A percentile compares a stretch with the other conserved stretches of the same genome.
phyloP scores from a whole-genome alignment of 1,140 invertebrate species.

The Hermetia illucens region DNA sequence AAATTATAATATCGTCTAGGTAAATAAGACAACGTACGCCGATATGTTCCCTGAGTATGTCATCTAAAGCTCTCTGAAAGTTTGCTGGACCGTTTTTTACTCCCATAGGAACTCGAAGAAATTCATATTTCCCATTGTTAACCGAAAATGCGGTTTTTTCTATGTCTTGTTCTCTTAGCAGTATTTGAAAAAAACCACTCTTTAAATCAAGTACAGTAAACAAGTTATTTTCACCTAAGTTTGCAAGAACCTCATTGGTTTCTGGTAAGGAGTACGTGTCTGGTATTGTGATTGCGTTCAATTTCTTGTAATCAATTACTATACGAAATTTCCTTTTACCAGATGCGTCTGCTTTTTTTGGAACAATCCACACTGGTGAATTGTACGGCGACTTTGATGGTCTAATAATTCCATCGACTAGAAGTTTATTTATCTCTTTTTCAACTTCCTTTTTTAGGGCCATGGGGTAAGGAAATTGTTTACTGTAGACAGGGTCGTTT shows the following conservation, averaged over 20 bases:
- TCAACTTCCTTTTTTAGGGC: constrained; percentile 10
- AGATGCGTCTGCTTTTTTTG: constrained; percentile 3
- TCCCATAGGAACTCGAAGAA: constrained; percentile 25
- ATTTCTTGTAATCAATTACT: constrained; percentile 17
- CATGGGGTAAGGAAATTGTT: constrained; percentile 10
- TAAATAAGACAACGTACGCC: constrained; percentile 15
- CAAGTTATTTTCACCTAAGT: constrained; percentile 22
- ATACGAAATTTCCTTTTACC: constrained; percentile 17
- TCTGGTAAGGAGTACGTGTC: constrained; percentile 34
- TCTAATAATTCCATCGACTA: constrained; percentile 14
- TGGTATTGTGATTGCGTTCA: constrained; percentile 18
- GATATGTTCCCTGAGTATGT: constrained; percentile 17
- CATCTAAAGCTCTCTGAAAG: constrained; percentile 32
- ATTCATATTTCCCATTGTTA: constrained; percentile 28
- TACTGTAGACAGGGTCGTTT: constrained; percentile 5
- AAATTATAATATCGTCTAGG: constrained; percentile 13
- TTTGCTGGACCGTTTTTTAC: constrained; percentile 28
- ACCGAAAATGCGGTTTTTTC: constrained; percentile 29
- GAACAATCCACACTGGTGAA: background rate
- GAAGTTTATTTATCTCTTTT: constrained; percentile 14
- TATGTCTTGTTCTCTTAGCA: constrained; percentile 17
- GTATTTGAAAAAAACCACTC: constrained; percentile 34
- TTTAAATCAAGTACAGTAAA: constrained; percentile 32
- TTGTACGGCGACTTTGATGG: constrained; percentile 6
- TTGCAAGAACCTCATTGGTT: constrained; percentile 32